phyloP scores from a whole-genome alignment of 2,113 vertebrate genomes.

The Dipodomys merriami region DNA sequence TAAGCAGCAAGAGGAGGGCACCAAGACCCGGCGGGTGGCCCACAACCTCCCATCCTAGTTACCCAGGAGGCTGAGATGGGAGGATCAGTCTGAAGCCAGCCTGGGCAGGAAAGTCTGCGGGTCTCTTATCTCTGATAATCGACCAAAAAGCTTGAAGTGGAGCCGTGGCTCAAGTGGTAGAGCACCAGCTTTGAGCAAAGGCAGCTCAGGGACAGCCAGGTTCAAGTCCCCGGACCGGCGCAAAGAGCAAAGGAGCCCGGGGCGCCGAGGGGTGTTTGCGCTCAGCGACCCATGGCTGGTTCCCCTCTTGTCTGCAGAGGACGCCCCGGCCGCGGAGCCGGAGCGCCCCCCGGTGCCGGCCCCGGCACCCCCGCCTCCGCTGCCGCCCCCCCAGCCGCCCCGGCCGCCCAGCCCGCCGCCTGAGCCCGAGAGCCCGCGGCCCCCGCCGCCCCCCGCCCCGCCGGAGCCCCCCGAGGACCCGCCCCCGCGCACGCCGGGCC shows the following conservation, averaged over 20 bases:
- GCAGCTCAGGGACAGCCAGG: no score
- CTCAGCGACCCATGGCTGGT: neutral
- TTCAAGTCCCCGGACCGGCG: no score
- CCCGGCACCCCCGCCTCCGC: conserved; percentile 31
- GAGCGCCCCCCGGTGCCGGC: conserved; percentile 72
- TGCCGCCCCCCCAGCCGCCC: conserved; percentile 82
- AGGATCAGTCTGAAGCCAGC: no score
- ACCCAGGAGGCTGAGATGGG: no score
- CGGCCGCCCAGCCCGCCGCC: conserved; percentile 74
- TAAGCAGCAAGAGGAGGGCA: no score
- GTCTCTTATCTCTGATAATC: no score
- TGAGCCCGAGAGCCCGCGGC: conserved; percentile 79
- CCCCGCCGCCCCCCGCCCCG: conserved; percentile 70
- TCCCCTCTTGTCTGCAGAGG: conserved; percentile 76
- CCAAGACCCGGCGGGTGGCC: no score
- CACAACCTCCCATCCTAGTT: no score
- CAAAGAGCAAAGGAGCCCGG: neutral
- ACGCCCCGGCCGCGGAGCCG: conserved; percentile 80
- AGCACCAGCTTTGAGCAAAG: no score
- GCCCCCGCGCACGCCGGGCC: conserved; percentile 93
- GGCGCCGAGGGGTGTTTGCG: neutral
- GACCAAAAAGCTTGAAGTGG: no score
- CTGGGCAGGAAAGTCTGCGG: no score
- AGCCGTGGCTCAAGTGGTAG: no score
- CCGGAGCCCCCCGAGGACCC: conserved; percentile 92